A percentile compares a stretch with the other conserved stretches of the same genome.
Conservation (phyloP, 2,888 invertebrate species). For the Mechanitis messenoides region DNA sequence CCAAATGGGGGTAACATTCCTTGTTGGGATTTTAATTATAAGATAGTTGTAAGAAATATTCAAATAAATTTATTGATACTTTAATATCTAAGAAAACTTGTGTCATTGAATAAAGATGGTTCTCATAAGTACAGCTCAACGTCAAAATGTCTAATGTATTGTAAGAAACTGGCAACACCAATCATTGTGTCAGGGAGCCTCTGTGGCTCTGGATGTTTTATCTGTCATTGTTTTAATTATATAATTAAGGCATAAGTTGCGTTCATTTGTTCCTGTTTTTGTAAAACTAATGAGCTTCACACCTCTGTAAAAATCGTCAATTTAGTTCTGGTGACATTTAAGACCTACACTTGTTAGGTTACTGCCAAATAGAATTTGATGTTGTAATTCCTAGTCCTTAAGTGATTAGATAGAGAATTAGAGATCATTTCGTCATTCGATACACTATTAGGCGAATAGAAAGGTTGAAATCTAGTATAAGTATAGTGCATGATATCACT, state of each 20-base stretch:
- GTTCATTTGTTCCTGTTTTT: background rate
- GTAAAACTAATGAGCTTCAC: conserved; percentile 2
- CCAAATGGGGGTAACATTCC: conserved; percentile 21
- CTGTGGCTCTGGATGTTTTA: no score
- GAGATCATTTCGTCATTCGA: conserved; percentile 45
- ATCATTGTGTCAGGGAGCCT: background rate
- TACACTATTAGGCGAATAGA: conserved; percentile 44
- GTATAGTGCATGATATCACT: conserved; percentile 57
- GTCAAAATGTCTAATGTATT: conserved; percentile 3
- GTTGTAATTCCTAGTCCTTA: conserved; percentile 66
- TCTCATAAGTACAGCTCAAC: conserved; percentile 4
- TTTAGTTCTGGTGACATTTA: conserved; percentile 53
- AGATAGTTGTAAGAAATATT: conserved; percentile 21
- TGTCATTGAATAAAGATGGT: background rate
- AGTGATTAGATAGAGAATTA: conserved; percentile 49
- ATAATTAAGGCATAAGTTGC: background rate
- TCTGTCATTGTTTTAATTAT: no score
- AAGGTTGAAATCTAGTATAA: conserved; percentile 35
- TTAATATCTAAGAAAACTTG: conserved; percentile 4
- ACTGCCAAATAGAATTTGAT: conserved; percentile 73
- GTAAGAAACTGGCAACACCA: conserved; percentile 3
- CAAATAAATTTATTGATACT: conserved; percentile 13
- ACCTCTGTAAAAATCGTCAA: conserved; percentile 43
- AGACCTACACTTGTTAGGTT: conserved; percentile 50
- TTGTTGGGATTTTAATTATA: conserved; percentile 24